phyloP scores from a whole-genome alignment of 2,797 vertebrate genomes.

The Sebastes vulpes region DNA sequence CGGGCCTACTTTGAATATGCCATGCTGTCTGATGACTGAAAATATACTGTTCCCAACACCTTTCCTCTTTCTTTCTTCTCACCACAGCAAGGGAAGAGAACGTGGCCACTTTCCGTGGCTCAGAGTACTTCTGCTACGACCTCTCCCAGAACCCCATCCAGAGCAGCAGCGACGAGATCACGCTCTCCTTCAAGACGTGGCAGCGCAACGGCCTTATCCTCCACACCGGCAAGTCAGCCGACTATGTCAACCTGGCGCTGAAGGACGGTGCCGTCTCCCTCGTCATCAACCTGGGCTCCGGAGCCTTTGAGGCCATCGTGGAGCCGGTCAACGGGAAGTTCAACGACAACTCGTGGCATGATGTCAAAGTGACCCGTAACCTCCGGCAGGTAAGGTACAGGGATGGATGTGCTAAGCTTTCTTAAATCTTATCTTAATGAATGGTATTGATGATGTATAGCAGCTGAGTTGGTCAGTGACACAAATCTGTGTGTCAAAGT shows the following conservation, averaged over 20 bases:
- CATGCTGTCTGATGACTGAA: background rate
- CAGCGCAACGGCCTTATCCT: conserved; percentile 97
- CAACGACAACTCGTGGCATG: conserved; percentile 98
- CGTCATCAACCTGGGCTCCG: conserved; percentile 98
- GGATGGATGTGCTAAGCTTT: background rate
- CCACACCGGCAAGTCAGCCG: conserved; percentile 97
- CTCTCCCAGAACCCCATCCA: conserved; percentile 99
- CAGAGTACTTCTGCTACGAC: conserved; percentile 98
- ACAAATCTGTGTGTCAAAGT: no score
- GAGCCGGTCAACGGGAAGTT: conserved; percentile 98
- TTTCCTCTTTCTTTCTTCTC: background rate
- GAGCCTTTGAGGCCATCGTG: conserved; percentile 98
- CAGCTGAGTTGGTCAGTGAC: background rate
- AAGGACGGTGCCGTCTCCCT: conserved; percentile 96
- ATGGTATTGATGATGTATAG: background rate
- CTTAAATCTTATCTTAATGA: background rate
- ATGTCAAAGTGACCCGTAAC: conserved; percentile 98
- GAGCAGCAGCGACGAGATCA: conserved; percentile 99
- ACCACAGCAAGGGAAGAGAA: conserved; percentile 94
- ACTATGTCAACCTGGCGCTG: conserved; percentile 98
- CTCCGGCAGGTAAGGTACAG: conserved; percentile 93
- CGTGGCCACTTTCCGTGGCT: conserved; percentile 96
- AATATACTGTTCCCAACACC: background rate
- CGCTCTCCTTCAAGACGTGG: conserved; percentile 98
- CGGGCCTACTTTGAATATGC: background rate